Percentiles rank a stretch among this genome's conserved stretches.
Evolutionary conservation across 2,113 vertebrate genomes (phyloP).

Genomic region (Tachysurus vachellii): DNA sequence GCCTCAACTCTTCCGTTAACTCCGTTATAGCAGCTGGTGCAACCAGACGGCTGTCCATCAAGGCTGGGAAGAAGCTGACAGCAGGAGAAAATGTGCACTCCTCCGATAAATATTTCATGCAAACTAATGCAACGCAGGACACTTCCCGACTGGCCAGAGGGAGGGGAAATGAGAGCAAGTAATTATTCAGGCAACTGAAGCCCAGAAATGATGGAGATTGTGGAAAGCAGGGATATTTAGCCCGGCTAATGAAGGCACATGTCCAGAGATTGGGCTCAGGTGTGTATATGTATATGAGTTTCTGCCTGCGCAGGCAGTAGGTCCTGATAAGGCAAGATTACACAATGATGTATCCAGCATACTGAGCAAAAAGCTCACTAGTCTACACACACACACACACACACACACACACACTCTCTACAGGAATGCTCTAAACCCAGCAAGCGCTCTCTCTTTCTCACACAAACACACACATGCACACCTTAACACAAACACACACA

Average conservation of each 20-base stretch:
- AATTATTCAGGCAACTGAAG: constrained; percentile 77
- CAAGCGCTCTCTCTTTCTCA: too few relatives aligned
- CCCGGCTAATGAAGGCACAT: constrained; percentile 76
- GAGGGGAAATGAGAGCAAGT: constrained; percentile 77
- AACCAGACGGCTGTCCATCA: constrained; percentile 76
- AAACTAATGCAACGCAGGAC: constrained; percentile 78
- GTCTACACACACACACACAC: constrained; percentile 4
- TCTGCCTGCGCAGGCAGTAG: constrained; percentile 67
- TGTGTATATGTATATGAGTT: constrained; percentile 38
- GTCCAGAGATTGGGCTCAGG: constrained; percentile 65
- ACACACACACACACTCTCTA: constrained; percentile 20
- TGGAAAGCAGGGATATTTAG: constrained; percentile 78
- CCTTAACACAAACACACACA: too few relatives aligned
- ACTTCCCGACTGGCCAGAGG: constrained; percentile 73
- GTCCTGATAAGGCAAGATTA: constrained; percentile 74
- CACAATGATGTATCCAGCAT: constrained; percentile 64
- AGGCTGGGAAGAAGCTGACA: constrained; percentile 64
- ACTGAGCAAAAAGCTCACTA: constrained; percentile 53
- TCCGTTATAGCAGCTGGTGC: constrained; percentile 36
- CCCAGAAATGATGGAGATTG: constrained; percentile 78
- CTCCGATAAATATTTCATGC: constrained; percentile 80
- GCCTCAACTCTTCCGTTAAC: constrained; percentile 9
- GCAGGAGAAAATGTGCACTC: constrained; percentile 76
- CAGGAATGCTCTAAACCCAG: too few relatives aligned
- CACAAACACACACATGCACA: too few relatives aligned